These are phyloP conservation scores for Temnothorax nylanderi DNA, from an alignment of 1,140 invertebrate genomes.

Conservation along the genomic window DNA sequence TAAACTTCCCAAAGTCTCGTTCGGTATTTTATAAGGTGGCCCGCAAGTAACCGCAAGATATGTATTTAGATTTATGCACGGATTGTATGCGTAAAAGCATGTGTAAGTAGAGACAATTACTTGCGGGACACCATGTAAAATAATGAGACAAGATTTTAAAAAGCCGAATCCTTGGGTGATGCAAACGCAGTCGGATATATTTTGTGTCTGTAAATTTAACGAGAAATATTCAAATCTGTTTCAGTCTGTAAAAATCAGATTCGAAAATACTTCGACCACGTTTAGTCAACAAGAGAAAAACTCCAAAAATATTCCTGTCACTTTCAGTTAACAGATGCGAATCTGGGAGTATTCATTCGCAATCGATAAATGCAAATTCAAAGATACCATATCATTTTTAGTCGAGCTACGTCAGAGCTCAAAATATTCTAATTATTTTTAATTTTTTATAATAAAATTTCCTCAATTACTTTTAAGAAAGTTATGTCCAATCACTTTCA, in stretches of 20 bases:
- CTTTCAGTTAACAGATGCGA: background rate
- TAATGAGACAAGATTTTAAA: background rate
- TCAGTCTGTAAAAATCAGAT: background rate
- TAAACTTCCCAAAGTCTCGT: conserved; percentile 31
- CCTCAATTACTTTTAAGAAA: background rate
- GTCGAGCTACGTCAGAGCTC: background rate
- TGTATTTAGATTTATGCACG: conserved; percentile 43
- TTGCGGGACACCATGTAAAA: conserved; percentile 28
- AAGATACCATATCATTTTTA: background rate
- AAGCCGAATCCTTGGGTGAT: background rate
- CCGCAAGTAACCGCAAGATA: conserved; percentile 46
- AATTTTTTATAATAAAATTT: background rate
- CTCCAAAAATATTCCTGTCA: conserved; percentile 4
- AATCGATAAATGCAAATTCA: conserved; percentile 5
- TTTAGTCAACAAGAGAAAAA: background rate
- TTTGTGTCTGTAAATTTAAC: background rate
- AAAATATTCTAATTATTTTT: conserved; percentile 15
- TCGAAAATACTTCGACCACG: background rate
- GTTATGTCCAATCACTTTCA: background rate
- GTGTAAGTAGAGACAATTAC: conserved; percentile 34
- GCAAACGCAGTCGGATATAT: background rate
- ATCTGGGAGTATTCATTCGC: background rate
- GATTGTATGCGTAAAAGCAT: conserved; percentile 50
- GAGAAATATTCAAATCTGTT: background rate
- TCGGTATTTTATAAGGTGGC: conserved; percentile 45